phyloP scores from a whole-genome alignment of 2,888 invertebrate genomes.

The Drosophila niveifrons region DNA sequence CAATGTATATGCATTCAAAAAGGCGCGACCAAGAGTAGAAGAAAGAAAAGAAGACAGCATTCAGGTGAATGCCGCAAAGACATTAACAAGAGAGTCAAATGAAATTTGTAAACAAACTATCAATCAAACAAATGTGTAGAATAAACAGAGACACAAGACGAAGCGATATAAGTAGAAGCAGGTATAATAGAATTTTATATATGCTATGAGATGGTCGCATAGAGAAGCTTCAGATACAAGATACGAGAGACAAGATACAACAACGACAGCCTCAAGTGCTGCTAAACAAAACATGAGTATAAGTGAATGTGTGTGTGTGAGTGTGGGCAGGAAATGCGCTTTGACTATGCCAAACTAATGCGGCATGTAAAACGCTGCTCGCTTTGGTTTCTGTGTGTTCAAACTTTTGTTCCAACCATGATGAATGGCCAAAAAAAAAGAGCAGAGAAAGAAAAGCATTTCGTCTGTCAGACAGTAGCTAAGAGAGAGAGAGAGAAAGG shows the following conservation, averaged over 20 bases:
- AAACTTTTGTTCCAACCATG: conserved; percentile 43
- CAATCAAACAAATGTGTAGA: conserved; percentile 69
- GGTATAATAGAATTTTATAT: not conserved
- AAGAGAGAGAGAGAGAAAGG: not conserved
- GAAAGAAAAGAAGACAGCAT: conserved; percentile 30
- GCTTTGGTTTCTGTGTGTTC: conserved; percentile 28
- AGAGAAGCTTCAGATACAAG: conserved; percentile 46
- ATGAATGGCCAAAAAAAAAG: conserved; percentile 52
- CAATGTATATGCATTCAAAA: conserved; percentile 33
- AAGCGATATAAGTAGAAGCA: conserved; percentile 20
- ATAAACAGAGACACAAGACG: conserved; percentile 43
- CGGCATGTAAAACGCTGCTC: conserved; percentile 42
- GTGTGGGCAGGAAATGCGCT: conserved; percentile 72
- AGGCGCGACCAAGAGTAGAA: conserved; percentile 43
- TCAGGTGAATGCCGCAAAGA: conserved; percentile 55
- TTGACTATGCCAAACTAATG: conserved; percentile 57
- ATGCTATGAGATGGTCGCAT: conserved; percentile 20
- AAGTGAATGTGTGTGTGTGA: conserved; percentile 3
- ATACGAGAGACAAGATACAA: conserved; percentile 27
- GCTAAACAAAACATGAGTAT: conserved; percentile 22
- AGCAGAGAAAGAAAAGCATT: conserved; percentile 17
- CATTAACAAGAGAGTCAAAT: conserved; percentile 54
- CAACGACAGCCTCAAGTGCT: conserved; percentile 57
- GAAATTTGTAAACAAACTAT: conserved; percentile 80
- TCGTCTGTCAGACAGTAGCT: conserved; percentile 55